Percentiles rank a stretch among this genome's conserved stretches.
Evolutionary conservation across 2,797 vertebrate species (phyloP).

Genomic region (Notamacropus eugenii): DNA sequence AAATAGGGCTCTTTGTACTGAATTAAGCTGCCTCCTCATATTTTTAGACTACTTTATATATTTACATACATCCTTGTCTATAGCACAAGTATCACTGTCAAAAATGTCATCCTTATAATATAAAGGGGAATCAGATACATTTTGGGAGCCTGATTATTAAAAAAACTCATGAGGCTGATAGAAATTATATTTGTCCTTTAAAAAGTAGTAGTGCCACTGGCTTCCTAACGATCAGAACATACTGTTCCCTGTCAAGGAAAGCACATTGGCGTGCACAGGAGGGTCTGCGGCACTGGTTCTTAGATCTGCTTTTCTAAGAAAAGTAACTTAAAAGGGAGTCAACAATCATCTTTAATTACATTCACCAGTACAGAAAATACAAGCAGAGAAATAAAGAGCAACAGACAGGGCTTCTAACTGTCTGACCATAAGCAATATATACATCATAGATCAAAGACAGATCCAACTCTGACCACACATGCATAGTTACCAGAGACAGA

Average conservation of each 20-base stretch:
- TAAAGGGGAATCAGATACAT: not conserved
- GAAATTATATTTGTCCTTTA: not conserved
- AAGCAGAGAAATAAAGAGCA: no score
- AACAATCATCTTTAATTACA: no score
- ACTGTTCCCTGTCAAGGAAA: not conserved
- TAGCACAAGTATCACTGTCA: not conserved
- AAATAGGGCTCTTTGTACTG: not conserved
- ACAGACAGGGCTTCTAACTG: no score
- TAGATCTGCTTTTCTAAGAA: no score
- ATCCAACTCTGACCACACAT: no score
- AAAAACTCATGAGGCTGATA: not conserved
- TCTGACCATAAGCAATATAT: no score
- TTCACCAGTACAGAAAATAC: no score
- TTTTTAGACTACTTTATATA: conserved; percentile 14
- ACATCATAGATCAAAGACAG: no score
- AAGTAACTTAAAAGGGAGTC: no score
- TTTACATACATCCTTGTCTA: not conserved
- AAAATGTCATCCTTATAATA: conserved; percentile 19
- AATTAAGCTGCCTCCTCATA: not conserved
- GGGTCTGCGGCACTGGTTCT: no score
- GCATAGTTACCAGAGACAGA: no score
- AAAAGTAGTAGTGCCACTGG: not conserved
- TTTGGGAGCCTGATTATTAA: conserved; percentile 17
- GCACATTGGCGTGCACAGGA: no score
- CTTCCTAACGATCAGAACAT: not conserved